Conservation (phyloP, 1,140 invertebrate species). For the Uloborus diversus region DNA sequence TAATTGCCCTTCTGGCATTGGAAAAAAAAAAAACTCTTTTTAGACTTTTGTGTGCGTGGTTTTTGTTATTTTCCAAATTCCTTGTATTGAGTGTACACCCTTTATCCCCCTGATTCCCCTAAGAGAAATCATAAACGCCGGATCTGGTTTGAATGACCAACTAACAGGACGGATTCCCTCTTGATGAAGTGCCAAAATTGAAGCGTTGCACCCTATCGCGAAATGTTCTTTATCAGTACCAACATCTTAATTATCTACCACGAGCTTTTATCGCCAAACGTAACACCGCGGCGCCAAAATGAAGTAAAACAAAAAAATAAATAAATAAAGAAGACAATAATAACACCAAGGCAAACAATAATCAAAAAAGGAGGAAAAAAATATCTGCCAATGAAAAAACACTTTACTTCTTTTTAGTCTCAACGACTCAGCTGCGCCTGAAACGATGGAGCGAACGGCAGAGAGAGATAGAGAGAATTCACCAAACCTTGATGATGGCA, state of each 20-base stretch:
- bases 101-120: too few relatives aligned
- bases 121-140: too few relatives aligned
- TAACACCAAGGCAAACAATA: not conserved
- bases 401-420: constrained; percentile 43
- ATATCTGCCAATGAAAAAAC: constrained; percentile 45
- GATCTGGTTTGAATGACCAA: too few relatives aligned
- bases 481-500: constrained; percentile 48
- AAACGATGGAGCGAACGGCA: constrained; percentile 9
- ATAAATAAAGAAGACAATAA: constrained; percentile 6
- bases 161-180: too few relatives aligned
- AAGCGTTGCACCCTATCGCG: too few relatives aligned
- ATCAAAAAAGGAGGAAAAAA: constrained; percentile 8
- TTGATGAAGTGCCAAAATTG: too few relatives aligned
- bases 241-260: constrained; percentile 38
- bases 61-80: too few relatives aligned
- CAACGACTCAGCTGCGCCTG: constrained; percentile 20
- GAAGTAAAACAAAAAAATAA: constrained; percentile 36
- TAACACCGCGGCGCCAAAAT: constrained; percentile 15
- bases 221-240: constrained; percentile 4
- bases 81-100: too few relatives aligned
- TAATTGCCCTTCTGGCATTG: too few relatives aligned
- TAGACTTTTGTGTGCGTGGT: too few relatives aligned
- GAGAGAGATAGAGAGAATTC: constrained; percentile 33
- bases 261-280: constrained; percentile 28
- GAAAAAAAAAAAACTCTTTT: too few relatives aligned